Conservation (phyloP, 2,797 vertebrate genomes). For the Odontamblyopus rebecca region DNA sequence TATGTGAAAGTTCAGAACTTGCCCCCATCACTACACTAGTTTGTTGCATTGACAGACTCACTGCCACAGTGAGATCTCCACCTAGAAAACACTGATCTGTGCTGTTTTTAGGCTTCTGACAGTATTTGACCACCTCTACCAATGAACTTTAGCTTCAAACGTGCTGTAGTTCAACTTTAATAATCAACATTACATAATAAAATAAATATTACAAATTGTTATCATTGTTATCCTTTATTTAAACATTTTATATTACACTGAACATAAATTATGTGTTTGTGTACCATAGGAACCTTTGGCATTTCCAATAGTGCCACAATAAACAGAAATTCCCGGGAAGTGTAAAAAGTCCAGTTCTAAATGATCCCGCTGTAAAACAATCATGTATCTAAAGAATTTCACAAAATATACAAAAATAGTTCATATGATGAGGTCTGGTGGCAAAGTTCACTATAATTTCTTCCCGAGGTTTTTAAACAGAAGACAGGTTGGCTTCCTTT, state of each 20-base stretch:
- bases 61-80: too few species aligned
- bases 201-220: neutral
- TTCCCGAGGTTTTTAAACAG: slow-evolving; percentile 64
- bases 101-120: too few species aligned
- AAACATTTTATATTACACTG: neutral
- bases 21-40: too few species aligned
- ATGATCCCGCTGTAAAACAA: neutral
- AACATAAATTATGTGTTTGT: neutral
- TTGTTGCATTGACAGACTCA: too few species aligned
- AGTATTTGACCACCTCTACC: too few species aligned
- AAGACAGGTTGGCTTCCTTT: slow-evolving; percentile 85
- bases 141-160: too few species aligned
- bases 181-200: neutral
- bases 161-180: neutral
- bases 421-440: neutral
- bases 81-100: too few species aligned
- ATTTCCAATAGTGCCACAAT: neutral
- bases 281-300: neutral
- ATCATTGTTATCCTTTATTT: neutral
- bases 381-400: neutral
- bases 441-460: neutral
- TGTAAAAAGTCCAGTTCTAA: neutral
- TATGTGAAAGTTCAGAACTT: too few species aligned
- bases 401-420: neutral
- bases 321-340: neutral